Percentiles rank a stretch among this genome's conserved stretches.
Evolutionary conservation across 1,140 invertebrate species (phyloP).

Genomic region (Rhagoletis pomonella): DNA sequence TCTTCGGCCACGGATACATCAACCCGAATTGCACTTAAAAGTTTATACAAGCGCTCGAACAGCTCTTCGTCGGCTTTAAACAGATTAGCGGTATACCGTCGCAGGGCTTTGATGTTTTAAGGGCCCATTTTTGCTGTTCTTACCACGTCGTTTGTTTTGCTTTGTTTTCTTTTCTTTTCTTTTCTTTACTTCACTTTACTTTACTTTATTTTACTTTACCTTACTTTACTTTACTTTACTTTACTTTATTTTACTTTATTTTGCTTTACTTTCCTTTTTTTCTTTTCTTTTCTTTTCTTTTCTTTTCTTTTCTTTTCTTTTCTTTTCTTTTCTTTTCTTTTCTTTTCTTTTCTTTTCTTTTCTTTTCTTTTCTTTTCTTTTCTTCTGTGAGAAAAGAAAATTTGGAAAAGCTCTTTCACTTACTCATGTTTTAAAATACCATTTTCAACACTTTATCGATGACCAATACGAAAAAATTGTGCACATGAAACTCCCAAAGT

Average conservation of each 20-base stretch:
- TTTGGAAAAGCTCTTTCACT: neutral
- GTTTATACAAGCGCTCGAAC: too few species aligned
- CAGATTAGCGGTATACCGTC: too few species aligned
- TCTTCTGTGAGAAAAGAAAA: neutral
- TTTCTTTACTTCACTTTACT: neutral
- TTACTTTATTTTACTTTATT: neutral
- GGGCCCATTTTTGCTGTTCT: too few species aligned
- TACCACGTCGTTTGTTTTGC: neutral
- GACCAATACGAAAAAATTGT: neutral
- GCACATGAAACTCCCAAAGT: neutral
- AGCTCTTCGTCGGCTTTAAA: too few species aligned
- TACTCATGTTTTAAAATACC: neutral
- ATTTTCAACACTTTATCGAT: conserved; percentile 37
- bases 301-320: neutral
- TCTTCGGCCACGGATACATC: too few species aligned
- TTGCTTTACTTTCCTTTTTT: neutral
- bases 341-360: neutral
- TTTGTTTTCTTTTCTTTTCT: neutral
- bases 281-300: neutral
- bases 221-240: neutral
- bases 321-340: neutral
- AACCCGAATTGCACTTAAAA: too few species aligned
- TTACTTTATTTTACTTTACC: neutral
- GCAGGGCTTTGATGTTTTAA: too few species aligned
- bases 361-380: neutral